Conservation (phyloP, 2,888 invertebrate genomes). For the Coelopa pilipes region DNA sequence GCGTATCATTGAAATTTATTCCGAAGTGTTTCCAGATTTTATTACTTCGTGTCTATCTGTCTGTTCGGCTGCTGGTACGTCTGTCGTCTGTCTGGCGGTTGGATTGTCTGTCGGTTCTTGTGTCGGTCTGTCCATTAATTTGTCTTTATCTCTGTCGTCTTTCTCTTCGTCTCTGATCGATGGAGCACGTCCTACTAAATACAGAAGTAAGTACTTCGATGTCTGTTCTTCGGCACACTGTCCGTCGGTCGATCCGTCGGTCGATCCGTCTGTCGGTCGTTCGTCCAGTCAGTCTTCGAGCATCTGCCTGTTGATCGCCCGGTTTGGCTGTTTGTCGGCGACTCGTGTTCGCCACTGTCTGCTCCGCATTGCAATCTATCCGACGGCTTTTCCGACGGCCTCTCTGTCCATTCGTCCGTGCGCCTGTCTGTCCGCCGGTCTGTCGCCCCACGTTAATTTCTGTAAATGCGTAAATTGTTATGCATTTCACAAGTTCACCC, state of each 20-base stretch:
- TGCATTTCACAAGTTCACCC: slow-evolving; percentile 23
- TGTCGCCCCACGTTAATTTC: slow-evolving; percentile 5
- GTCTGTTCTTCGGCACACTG: too few species aligned
- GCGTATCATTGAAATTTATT: not conserved
- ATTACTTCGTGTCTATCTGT: not conserved
- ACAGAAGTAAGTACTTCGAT: too few species aligned
- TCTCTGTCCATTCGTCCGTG: not conserved
- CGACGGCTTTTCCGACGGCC: not conserved
- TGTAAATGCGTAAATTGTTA: slow-evolving; percentile 20
- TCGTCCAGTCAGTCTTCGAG: too few species aligned
- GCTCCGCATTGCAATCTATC: not conserved
- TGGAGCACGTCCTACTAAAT: too few species aligned
- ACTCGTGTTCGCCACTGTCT: not conserved
- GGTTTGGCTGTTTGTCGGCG: not conserved
- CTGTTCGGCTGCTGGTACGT: not conserved
- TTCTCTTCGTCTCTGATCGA: not conserved
- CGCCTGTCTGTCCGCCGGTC: not conserved
- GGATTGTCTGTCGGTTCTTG: not conserved
- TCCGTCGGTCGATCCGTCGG: too few species aligned
- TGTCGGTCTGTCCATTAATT: not conserved
- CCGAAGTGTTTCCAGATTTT: not conserved
- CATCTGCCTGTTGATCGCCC: too few species aligned
- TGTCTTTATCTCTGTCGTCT: not conserved
- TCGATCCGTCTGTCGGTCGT: too few species aligned
- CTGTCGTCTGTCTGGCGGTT: not conserved